These are phyloP conservation scores for Eristalis pertinax DNA, from an alignment of 2,888 invertebrate species.

Conservation along the genomic window DNA sequence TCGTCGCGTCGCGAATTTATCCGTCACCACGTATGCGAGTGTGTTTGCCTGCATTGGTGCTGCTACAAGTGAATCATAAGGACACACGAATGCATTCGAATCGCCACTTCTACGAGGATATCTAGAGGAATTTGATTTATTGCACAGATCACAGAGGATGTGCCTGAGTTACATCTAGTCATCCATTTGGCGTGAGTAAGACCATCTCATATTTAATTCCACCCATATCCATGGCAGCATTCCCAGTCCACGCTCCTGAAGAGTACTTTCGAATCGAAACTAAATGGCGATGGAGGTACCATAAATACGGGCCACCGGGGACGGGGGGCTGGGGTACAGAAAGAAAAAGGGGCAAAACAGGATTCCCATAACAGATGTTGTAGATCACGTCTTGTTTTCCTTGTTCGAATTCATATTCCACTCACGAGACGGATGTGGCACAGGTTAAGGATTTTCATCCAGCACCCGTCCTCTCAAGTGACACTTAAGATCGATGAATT, in stretches of 20 bases:
- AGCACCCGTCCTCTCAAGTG: background rate
- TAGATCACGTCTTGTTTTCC: slow-evolving; percentile 46
- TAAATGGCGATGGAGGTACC: background rate
- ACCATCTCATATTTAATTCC: slow-evolving; percentile 39
- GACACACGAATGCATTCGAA: slow-evolving; percentile 32
- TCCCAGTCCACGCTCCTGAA: slow-evolving; percentile 32
- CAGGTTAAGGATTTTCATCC: slow-evolving; percentile 34
- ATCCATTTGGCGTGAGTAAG: slow-evolving; percentile 36
- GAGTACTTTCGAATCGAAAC: slow-evolving; percentile 30
- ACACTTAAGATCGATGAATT: slow-evolving; percentile 47
- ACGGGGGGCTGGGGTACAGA: background rate
- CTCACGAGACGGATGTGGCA: slow-evolving; percentile 6
- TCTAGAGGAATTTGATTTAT: slow-evolving; percentile 48
- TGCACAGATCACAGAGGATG: slow-evolving; percentile 31
- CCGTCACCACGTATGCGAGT: slow-evolving; percentile 8
- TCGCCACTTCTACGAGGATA: slow-evolving; percentile 2
- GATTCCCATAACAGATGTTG: slow-evolving; percentile 29
- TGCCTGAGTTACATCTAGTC: slow-evolving; percentile 16
- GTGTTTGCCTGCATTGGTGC: background rate
- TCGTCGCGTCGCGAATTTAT: slow-evolving; percentile 20
- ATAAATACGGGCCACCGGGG: slow-evolving; percentile 4
- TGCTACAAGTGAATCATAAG: slow-evolving; percentile 39
- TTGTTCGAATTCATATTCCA: slow-evolving; percentile 45
- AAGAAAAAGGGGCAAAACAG: background rate
- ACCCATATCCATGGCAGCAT: slow-evolving; percentile 36